Evolutionary conservation across 2,113 vertebrate species (phyloP).

Genomic region (Crotalus tigris): DNA sequence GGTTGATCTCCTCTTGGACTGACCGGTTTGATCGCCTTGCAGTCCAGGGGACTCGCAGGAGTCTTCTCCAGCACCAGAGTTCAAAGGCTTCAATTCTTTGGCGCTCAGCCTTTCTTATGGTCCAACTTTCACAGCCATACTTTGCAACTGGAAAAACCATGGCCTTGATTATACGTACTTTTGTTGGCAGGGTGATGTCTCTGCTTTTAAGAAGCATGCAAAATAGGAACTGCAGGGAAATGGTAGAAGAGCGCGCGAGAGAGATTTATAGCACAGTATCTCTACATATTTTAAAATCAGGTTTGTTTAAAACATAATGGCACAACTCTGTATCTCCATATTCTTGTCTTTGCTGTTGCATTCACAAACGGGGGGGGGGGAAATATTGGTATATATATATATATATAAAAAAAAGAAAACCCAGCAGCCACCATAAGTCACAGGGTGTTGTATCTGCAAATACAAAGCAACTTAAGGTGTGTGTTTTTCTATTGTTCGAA

Average conservation of each 20-base stretch:
- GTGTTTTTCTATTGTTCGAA: neutral
- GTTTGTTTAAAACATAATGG: neutral
- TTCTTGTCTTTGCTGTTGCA: neutral
- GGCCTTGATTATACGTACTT: no score
- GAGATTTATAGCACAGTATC: neutral
- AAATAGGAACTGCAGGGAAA: no score
- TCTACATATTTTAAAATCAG: neutral
- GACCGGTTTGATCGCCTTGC: no score
- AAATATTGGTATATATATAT: neutral
- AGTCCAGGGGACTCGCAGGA: no score
- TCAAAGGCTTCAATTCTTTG: no score
- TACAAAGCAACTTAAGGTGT: neutral
- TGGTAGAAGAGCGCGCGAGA: neutral
- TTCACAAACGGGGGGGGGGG: neutral
- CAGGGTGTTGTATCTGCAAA: neutral
- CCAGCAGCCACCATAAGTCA: neutral
- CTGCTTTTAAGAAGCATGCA: neutral
- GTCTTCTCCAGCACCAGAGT: no score
- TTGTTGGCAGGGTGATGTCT: no score
- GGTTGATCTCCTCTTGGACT: no score
- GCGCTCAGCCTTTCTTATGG: no score
- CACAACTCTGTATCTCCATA: neutral
- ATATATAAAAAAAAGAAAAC: neutral
- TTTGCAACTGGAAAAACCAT: no score
- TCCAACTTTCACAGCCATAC: no score